A percentile compares a stretch with the other conserved stretches of the same genome.
These are phyloP conservation scores for Reinhardtius hippoglossoides DNA, from an alignment of 2,113 vertebrate species.

Conservation along the genomic window DNA sequence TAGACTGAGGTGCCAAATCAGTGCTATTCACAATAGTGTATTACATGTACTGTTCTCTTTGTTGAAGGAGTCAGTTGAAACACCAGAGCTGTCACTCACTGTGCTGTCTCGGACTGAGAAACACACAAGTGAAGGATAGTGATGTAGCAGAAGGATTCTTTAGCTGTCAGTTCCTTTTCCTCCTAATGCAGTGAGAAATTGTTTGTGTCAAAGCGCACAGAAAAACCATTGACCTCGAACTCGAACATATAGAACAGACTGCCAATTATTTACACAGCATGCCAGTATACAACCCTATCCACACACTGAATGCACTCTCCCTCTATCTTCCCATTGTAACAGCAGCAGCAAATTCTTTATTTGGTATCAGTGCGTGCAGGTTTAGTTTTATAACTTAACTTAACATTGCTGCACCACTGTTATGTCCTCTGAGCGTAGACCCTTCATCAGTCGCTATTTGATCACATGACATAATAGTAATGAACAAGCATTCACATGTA, in stretches of 20 bases:
- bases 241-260: neutral
- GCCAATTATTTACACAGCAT: neutral
- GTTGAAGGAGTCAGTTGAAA: neutral
- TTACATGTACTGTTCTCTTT: no score
- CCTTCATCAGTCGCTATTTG: no score
- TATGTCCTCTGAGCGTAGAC: no score
- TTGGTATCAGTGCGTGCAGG: neutral
- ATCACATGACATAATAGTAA: no score
- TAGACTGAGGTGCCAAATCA: no score
- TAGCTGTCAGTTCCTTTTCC: slow-evolving; percentile 32
- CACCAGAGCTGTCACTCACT: slow-evolving; percentile 9
- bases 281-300: neutral
- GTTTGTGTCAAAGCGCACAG: neutral
- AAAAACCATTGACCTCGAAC: neutral
- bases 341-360: neutral
- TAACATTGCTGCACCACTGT: no score
- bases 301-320: neutral
- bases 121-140: slow-evolving; percentile 48
- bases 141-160: slow-evolving; percentile 64
- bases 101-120: slow-evolving; percentile 12
- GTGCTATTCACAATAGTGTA: no score
- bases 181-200: neutral
- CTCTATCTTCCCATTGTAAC: neutral
- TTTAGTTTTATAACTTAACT: neutral
- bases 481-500: no score